Evolutionary conservation across 1,140 invertebrate species (phyloP), one percentile per base, ranked within the genome.

Genomic region (Tribolium madens): DNA sequence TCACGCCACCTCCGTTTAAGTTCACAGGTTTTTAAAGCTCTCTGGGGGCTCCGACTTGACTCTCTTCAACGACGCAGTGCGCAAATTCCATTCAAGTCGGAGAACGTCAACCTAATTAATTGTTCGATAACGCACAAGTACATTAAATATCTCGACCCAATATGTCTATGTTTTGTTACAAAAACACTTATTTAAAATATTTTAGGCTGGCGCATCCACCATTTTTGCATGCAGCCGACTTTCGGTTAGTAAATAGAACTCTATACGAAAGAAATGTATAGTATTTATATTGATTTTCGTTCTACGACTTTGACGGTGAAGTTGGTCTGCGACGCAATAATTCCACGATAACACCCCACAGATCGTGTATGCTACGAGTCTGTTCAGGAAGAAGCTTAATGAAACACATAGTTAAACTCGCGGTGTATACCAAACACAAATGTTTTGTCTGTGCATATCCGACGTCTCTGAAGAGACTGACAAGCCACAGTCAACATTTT

Each of bases 251-350:
- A 60, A 21, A 57, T 9, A 52, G 1, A 53, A 53, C 50, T n/a
- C n/a, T 53, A 53, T 26, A 26, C 18, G 21, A 50, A 72, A 52
- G 50, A 72, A 72, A 72, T 72, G 70, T 72, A 52, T 72, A 71
- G 26, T 64, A 64, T 64, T 13, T 52, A n/a, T 72, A 72, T 72
- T 72, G 70, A 72, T 72, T 72, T 72, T 72, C 46, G 46, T 50
- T 36, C 70, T 52, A 72, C 70, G 50, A 33, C 18, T 50, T 52
- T 17, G 18, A 52, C 47, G 50, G 70, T 14, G 26, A 72, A 72
- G 46, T 72, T 36, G 18, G 15, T 26, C 26, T 72, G 70, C 70
- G 70, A 72, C 70, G 70, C 70, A 72, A 72, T 72, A 72, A 50
- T 72, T 72, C 26, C 70, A 72, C 46, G 47, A 72, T 50, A 72